phyloP scores from a whole-genome alignment of 1,140 invertebrate species.

The honey bee (Apis mellifera) region DNA sequence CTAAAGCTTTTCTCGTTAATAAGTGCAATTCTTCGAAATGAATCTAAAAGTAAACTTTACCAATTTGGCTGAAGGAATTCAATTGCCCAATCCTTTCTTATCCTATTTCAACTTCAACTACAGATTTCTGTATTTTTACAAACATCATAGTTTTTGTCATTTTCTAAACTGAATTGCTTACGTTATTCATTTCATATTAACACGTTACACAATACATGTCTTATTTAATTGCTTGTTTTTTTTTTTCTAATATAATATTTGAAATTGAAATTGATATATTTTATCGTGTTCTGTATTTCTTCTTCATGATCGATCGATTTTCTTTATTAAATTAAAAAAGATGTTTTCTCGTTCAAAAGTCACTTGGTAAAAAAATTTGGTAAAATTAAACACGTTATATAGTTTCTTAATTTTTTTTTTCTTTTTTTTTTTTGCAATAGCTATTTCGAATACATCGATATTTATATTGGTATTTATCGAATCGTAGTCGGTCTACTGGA shows the following conservation, averaged over 20 bases:
- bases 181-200: neutral
- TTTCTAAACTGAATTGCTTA: neutral
- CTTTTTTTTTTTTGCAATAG: no score
- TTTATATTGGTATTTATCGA: neutral
- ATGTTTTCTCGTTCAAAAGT: no score
- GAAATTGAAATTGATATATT: neutral
- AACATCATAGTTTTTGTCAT: neutral
- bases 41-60: neutral
- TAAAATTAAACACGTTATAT: no score
- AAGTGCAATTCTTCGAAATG: neutral
- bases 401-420: no score
- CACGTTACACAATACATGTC: neutral
- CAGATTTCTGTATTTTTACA: neutral
- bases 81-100: neutral
- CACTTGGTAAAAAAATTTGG: no score
- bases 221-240: no score
- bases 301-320: neutral
- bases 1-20: no score
- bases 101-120: neutral
- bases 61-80: neutral
- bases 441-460: neutral
- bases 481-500: neutral
- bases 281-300: no score
- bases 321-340: no score
- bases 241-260: neutral